Evolutionary conservation across 2,888 invertebrate genomes (phyloP), one percentile per base, ranked within the genome.

Genomic region (Leptinotarsa tumamoca): DNA sequence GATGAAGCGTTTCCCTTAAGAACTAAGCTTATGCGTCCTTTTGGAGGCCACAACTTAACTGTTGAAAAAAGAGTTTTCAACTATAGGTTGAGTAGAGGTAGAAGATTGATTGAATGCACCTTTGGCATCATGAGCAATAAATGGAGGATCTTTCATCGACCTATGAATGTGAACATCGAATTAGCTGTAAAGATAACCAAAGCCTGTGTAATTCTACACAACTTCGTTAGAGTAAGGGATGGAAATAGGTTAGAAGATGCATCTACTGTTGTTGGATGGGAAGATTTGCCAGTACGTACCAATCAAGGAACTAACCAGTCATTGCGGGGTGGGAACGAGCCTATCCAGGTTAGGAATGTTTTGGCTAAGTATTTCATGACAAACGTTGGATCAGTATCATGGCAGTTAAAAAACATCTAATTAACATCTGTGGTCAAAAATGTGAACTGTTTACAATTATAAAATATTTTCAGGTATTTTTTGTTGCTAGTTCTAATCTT

Each of bases 211-310:
- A 27, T 27, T 27, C 27, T 27, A 27, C 27, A 27, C 27, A 61
- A 61, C 61, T 61, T 61, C 23, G 61, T 61, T 61, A 61, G 61
- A 61, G 61, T n/a, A 23, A 61, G 61, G 61, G 61, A 61, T 61
- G 61, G 61, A 61, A 61, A 61, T 61, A 61, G 61, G 61, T 61
- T 61, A 61, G 61, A 61, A 61, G 61, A 61, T 61, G 61, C 61
- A 61, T 61, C 61, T 61, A 61, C 61, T 61, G 23, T 61, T 61
- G 61, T 61, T 61, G 61, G 61, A 61, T 61, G 61, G 61, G 15
- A 61, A n/a, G 61, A 61, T 61, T 61, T 61, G 61, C 61, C 61
- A 61, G 61, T 61, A 61, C 61, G 18, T 61, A 61, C n/a, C 61
- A 61, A 61, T 61, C 61, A 61, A 61, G 61, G 61, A 61, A 61